Percentiles rank a stretch among this genome's conserved stretches.
Evolutionary conservation across 2,113 vertebrate genomes (phyloP).

Genomic region (Epinephelus moara): DNA sequence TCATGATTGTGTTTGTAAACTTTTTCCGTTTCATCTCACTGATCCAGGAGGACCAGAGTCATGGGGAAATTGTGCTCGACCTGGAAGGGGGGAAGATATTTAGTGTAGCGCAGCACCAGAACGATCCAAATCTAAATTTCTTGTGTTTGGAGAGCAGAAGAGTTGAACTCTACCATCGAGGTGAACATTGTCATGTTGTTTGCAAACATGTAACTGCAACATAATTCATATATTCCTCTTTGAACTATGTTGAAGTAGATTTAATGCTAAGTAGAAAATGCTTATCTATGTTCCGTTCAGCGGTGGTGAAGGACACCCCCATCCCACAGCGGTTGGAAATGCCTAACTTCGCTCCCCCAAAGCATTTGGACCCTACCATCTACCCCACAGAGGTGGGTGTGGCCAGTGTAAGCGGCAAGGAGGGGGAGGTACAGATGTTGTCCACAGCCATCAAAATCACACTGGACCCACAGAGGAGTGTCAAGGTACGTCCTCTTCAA

Average conservation of each 20-base stretch:
- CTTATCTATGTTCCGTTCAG: conserved; percentile 69
- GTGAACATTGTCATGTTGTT: conserved; percentile 67
- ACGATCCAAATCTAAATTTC: conserved; percentile 90
- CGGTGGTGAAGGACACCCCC: conserved; percentile 84
- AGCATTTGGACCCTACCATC: conserved; percentile 88
- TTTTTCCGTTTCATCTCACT: neutral
- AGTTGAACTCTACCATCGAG: conserved; percentile 90
- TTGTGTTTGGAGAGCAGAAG: conserved; percentile 90
- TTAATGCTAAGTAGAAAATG: neutral
- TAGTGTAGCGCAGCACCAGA: conserved; percentile 90
- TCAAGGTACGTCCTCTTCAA: conserved; percentile 84
- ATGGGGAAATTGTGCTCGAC: conserved; percentile 91
- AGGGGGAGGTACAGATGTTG: conserved; percentile 87
- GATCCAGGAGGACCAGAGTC: conserved; percentile 84
- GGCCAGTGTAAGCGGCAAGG: conserved; percentile 82
- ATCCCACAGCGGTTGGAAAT: conserved; percentile 86
- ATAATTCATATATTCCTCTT: neutral
- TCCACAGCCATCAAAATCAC: conserved; percentile 92
- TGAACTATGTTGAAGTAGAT: neutral
- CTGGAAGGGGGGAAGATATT: conserved; percentile 91
- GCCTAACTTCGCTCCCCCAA: conserved; percentile 85
- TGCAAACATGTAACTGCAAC: neutral
- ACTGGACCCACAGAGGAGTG: conserved; percentile 88
- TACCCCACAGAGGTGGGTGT: conserved; percentile 91
- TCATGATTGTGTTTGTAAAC: neutral